Evolutionary conservation across 2,113 vertebrate species (phyloP), one percentile per base, ranked within the genome.

Genomic region (Gambusia holbrooki): DNA sequence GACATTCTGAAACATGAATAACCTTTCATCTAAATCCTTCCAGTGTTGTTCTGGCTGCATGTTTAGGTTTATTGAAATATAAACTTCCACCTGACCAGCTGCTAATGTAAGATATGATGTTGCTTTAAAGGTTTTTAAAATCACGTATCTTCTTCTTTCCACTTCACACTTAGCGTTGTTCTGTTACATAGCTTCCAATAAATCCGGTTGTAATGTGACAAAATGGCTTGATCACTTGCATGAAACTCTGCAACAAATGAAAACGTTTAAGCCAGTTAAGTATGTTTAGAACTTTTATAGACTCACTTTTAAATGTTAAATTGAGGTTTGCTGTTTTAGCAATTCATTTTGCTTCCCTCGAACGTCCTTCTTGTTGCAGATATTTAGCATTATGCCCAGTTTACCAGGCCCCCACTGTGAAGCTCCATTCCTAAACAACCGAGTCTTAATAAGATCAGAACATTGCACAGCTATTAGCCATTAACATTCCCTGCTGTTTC

Each of bases 351-450:
- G n/a, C 29, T 70, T 25, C n/a, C 28, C 65, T 35, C 66, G 73
- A 71, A 71, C 71, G 27, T 66, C 80, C 58, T 19, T 68, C 62
- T n/a, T 58, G 51, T 58, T 48, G 25, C 51, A 70, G 74, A 61
- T 81, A 60, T 80, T 65, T 64, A 71, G 62, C 69, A 65, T 76
- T 25, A 69, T 37, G 64, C 70, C 45, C 58, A 75, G 42, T 75
- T 79, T 77, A 81, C 81, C 81, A 40, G 25, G 8, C 51, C 22
- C 79, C 80, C 62, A 70, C 68, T 14, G 54, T 14, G 75, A n/a
- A 33, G 51, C 33, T 78, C 72, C 78, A 83, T 42, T 87, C 79
- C 74, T 71, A 82, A 84, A 83, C 76, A 86, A 42, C 48, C 61
- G 42, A 73, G 71, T 73, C 37, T 30, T 79, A 71, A 76, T 62